Percentiles rank a stretch among this genome's conserved stretches.
Evolutionary conservation across 37 sponge, comb jelly and placozoan species (phyloP).

Genomic region (Hormiphora californensis): DNA sequence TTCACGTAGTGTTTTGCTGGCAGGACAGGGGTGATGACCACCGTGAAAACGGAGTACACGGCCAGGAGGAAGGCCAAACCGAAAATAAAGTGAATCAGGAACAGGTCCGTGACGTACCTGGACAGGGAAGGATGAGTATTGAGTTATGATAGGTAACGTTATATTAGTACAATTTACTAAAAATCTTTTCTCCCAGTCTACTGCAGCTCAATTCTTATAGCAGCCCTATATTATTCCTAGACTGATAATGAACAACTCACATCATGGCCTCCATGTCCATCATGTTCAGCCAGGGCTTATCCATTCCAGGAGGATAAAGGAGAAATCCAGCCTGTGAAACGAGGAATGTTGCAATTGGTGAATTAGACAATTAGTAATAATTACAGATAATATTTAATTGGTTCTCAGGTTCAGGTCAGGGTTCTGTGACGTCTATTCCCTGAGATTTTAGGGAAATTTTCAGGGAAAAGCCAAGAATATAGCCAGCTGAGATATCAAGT

Average conservation of each 20-base stretch:
- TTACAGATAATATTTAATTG: too few relatives aligned
- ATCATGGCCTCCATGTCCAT: conserved; percentile 1
- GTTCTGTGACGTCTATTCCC: too few relatives aligned
- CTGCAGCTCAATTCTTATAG: background rate
- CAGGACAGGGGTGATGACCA: background rate
- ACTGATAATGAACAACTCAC: background rate
- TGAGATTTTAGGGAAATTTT: too few relatives aligned
- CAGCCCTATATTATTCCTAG: background rate
- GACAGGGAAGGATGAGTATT: background rate
- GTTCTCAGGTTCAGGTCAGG: too few relatives aligned
- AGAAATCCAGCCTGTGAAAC: background rate
- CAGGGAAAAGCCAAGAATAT: too few relatives aligned
- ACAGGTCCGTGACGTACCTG: background rate
- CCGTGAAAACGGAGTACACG: background rate
- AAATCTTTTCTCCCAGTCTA: background rate
- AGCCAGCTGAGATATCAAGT: too few relatives aligned
- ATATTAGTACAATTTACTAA: too few relatives aligned
- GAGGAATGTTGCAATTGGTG: background rate
- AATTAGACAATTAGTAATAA: too few relatives aligned
- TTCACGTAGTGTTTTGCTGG: background rate
- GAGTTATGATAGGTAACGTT: background rate
- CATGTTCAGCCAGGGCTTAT: background rate
- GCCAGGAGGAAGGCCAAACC: background rate
- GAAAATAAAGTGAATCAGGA: background rate
- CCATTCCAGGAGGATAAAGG: background rate